Conservation (phyloP, 1,140 invertebrate genomes). For the Aphelinus atriplicis region DNA sequence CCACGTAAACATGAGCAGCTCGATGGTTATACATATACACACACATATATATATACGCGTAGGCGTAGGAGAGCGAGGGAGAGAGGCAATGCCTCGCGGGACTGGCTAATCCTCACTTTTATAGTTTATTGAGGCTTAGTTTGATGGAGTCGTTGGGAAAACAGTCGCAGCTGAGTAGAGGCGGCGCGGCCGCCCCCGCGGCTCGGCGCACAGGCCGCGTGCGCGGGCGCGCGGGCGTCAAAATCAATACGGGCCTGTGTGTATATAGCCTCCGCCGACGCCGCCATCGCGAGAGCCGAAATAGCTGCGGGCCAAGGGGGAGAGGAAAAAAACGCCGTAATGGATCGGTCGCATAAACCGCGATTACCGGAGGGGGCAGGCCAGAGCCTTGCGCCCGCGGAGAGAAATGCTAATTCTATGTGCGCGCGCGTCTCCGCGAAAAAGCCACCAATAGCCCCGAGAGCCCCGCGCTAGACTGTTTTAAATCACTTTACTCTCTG, state of each 20-base stretch:
- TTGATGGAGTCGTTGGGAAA: slow-evolving; percentile 42
- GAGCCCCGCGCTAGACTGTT: too few species aligned
- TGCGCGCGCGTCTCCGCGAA: too few species aligned
- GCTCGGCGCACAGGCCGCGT: background rate
- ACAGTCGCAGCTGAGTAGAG: slow-evolving; percentile 36
- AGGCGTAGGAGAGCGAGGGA: background rate
- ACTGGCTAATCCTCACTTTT: slow-evolving; percentile 37
- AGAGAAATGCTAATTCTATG: slow-evolving; percentile 26
- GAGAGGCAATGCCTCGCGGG: background rate
- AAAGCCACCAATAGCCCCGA: too few species aligned
- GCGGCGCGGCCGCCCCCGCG: background rate
- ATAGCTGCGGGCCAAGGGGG: background rate
- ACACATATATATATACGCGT: background rate
- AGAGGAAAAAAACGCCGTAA: slow-evolving; percentile 18
- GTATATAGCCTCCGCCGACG: background rate
- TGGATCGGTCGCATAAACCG: slow-evolving; percentile 36
- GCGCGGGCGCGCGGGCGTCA: background rate
- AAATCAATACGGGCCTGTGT: slow-evolving; percentile 36
- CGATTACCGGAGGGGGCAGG: slow-evolving; percentile 12
- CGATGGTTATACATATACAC: background rate
- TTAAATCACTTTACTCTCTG: background rate
- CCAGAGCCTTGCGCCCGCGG: background rate
- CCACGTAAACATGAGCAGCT: too few species aligned
- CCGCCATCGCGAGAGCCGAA: background rate
- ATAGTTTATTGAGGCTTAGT: slow-evolving; percentile 42